Evolutionary conservation across 2,113 vertebrate species (phyloP), one percentile per base, ranked within the genome.

Genomic region (Eretmodus cyanostictus): DNA sequence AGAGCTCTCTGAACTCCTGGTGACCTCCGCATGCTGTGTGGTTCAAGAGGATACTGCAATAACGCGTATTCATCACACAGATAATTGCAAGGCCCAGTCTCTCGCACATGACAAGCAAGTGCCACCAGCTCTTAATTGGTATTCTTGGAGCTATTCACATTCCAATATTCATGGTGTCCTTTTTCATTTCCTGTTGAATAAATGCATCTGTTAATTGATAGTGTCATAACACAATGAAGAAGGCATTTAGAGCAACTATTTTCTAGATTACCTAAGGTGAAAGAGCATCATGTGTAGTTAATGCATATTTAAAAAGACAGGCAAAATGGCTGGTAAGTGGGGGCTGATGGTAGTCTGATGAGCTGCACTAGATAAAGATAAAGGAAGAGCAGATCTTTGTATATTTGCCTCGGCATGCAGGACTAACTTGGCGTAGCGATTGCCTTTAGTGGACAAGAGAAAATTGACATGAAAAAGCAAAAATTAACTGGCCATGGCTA

Each of bases 121-220:
- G 81, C 81, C 82, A 88, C 79, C 4, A 22, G 81, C 66, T 86
- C 82, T 83, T 92, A 94, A 95, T 94, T 95, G 90, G 91, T 89
- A 91, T 93, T 92, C 89, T 84, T 71, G 47, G 47, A 94, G 84
- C 81, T 36, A 87, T 93, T 94, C 87, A 89, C 82, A 90, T 89
- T 86, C 81, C 88, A 92, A 92, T 94, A 93, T 89, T 92, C 86
- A 79, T 24, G 9, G 81, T 86, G 91, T 63, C 89, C 89, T 78
- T 85, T 92, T 89, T 92, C 86, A 94, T 94, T 90, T 89, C 89
- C 90, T 90, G 83, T 95, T 93, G 86, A 86, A 92, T 89, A 95
- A 92, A 93, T 87, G 93, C 88, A 87, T 85, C 73, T 92, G 86
- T 90, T 94, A 94, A 94, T 93, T 92, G 88, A 94, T 76, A 92